Evolutionary conservation across 2,888 invertebrate species (phyloP).

Genomic region (Drosophila ustulata): DNA sequence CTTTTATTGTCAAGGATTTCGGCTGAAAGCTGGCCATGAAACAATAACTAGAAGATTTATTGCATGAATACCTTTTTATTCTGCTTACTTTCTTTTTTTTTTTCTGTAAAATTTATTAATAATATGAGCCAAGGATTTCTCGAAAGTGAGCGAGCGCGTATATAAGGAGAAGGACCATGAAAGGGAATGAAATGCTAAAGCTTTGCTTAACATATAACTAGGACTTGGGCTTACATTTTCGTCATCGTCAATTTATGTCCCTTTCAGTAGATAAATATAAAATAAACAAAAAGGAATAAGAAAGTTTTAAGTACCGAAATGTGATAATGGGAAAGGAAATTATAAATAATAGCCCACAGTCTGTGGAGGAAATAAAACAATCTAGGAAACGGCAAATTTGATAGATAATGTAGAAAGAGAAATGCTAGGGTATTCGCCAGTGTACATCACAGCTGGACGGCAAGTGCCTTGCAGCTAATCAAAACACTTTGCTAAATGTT

Average conservation of each 20-base stretch:
- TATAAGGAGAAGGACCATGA: not conserved
- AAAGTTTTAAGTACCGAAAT: not conserved
- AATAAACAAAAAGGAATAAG: not conserved
- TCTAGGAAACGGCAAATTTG: not conserved
- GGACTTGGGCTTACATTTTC: slow-evolving; percentile 9
- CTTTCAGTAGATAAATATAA: not conserved
- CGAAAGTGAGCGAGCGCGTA: not conserved
- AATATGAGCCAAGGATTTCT: slow-evolving; percentile 29
- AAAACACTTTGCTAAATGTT: not conserved
- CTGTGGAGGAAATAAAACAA: slow-evolving; percentile 13
- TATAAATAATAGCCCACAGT: slow-evolving; percentile 8
- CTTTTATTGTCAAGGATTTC: slow-evolving; percentile 65
- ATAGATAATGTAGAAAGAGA: not conserved
- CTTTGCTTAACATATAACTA: not conserved
- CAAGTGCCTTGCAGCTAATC: slow-evolving; percentile 1
- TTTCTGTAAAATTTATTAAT: slow-evolving; percentile 29
- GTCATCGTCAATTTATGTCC: slow-evolving; percentile 2
- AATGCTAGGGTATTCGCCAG: not conserved
- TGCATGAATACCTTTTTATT: slow-evolving; percentile 42
- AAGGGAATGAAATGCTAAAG: not conserved
- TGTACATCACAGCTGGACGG: not conserved
- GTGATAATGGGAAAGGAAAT: slow-evolving; percentile 28
- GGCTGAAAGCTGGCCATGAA: slow-evolving; percentile 51
- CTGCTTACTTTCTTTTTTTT: slow-evolving; percentile 10
- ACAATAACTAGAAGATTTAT: slow-evolving; percentile 75